Percentiles rank a stretch among this genome's conserved stretches.
These are phyloP conservation scores for Agapornis canus DNA, from an alignment of 2,797 vertebrate genomes.

Conservation along the genomic window DNA sequence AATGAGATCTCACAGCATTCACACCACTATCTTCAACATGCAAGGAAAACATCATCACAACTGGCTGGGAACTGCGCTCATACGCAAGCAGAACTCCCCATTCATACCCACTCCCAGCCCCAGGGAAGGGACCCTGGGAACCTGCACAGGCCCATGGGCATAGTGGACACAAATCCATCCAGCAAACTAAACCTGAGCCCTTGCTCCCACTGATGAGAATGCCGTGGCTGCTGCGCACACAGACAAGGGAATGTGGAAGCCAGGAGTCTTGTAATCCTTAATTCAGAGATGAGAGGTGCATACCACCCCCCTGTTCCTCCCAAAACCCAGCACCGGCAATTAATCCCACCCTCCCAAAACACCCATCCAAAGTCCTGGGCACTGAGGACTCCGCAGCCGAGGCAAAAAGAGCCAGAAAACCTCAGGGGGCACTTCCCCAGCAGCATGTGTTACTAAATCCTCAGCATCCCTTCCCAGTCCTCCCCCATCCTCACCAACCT, in stretches of 20 bases:
- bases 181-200: not conserved
- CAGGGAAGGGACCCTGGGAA: not conserved
- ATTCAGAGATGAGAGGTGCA: not conserved
- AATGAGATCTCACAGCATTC: not conserved
- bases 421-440: not conserved
- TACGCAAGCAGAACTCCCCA: not conserved
- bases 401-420: not conserved
- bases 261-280: not conserved
- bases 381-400: rapidly evolving
- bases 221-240: rapidly evolving
- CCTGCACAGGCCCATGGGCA: rapidly evolving
- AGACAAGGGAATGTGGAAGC: rapidly evolving
- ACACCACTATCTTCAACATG: not conserved
- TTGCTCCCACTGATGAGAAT: not conserved
- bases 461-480: not conserved
- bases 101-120: not conserved
- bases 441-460: too few relatives aligned
- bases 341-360: not conserved
- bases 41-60: not conserved
- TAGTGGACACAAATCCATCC: not conserved
- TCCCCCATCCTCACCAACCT: constrained; percentile 79
- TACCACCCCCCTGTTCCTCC: not conserved
- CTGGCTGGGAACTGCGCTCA: not conserved
- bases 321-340: not conserved
- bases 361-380: not conserved